These are phyloP conservation scores for Anticlea derivata DNA, from an alignment of 2,888 invertebrate species.

Conservation along the genomic window DNA sequence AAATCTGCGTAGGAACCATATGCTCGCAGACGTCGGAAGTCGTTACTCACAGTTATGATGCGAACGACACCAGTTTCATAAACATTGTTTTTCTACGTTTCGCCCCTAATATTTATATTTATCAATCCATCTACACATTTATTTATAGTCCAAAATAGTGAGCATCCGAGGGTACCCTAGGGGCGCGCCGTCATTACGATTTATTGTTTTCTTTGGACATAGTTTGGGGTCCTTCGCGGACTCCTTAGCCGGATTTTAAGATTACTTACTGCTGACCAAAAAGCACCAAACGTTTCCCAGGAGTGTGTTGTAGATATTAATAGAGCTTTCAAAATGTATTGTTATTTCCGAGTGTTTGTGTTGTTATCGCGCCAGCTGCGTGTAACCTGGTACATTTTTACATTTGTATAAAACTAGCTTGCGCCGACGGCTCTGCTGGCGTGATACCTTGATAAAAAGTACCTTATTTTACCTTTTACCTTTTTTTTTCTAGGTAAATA, in stretches of 20 bases:
- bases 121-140: slow-evolving; percentile 84
- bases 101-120: slow-evolving; percentile 84
- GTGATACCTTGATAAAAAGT: no score
- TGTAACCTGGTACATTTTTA: background rate
- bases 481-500: no score
- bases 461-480: no score
- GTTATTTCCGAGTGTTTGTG: slow-evolving; percentile 2
- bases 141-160: slow-evolving; percentile 82
- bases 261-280: slow-evolving; percentile 56
- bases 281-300: slow-evolving; percentile 47
- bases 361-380: slow-evolving; percentile 1
- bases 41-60: slow-evolving; percentile 83
- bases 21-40: slow-evolving; percentile 81
- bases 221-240: slow-evolving; percentile 63
- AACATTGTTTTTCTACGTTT: slow-evolving; percentile 84
- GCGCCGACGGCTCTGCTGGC: no score
- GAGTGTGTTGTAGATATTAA: slow-evolving; percentile 41
- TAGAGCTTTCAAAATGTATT: slow-evolving; percentile 16
- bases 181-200: slow-evolving; percentile 78
- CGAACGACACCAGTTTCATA: slow-evolving; percentile 83
- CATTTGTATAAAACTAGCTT: no score
- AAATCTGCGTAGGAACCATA: slow-evolving; percentile 74
- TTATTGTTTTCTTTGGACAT: slow-evolving; percentile 82
- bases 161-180: slow-evolving; percentile 78
- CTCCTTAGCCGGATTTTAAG: slow-evolving; percentile 65